These are phyloP conservation scores for Rhysida immarginata DNA, from an alignment of 1,140 invertebrate species.

Conservation along the genomic window DNA sequence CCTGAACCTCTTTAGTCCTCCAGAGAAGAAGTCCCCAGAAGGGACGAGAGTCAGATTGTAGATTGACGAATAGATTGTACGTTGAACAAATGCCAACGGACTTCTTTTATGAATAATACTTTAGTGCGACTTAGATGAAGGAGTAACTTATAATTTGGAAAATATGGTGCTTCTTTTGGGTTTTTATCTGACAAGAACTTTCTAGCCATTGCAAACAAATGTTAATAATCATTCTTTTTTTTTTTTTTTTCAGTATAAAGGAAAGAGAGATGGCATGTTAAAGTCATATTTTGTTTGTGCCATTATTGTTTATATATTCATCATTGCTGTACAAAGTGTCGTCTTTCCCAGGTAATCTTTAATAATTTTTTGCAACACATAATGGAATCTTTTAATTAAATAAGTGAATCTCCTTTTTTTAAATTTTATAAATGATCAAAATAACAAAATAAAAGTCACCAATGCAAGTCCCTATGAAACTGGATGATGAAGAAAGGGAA, in stretches of 20 bases:
- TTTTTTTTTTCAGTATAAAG: slow-evolving; percentile 45
- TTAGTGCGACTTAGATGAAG: no score
- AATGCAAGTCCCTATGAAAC: no score
- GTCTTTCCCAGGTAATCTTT: slow-evolving; percentile 50
- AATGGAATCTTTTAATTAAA: no score
- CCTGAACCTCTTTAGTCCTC: no score
- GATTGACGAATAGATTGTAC: no score
- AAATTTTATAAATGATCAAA: no score
- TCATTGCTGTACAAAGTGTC: slow-evolving; percentile 28
- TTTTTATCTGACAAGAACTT: not conserved
- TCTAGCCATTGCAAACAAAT: not conserved
- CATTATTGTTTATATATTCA: slow-evolving; percentile 43
- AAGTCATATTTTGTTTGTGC: slow-evolving; percentile 67
- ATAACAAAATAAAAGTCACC: no score
- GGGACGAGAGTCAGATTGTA: no score
- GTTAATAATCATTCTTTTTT: slow-evolving; percentile 9
- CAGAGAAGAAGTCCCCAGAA: no score
- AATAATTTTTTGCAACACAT: no score
- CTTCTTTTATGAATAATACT: not conserved
- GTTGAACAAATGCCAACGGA: not conserved
- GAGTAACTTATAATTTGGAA: not conserved
- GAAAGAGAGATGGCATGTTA: slow-evolving; percentile 65
- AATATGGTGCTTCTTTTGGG: not conserved
- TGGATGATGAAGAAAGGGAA: no score
- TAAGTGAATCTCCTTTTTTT: no score